Percentiles rank a stretch among this genome's conserved stretches.
Conservation (phyloP, 1,140 invertebrate genomes). For the Campoletis sonorensis region DNA sequence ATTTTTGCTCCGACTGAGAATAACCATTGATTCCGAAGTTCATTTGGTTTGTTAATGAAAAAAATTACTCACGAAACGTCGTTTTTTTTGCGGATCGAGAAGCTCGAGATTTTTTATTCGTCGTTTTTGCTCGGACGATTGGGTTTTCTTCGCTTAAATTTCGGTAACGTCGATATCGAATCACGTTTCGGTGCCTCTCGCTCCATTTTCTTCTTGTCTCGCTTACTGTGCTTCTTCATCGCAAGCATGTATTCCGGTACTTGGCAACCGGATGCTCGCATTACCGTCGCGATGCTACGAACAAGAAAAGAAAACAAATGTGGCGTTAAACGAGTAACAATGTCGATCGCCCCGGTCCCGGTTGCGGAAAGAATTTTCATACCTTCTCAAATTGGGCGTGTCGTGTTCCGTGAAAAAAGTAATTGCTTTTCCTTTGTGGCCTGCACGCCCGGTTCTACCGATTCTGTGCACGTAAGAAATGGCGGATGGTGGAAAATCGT, state of each 20-base stretch:
- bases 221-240: conserved; percentile 85
- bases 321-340: background rate
- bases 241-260: conserved; percentile 93
- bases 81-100: background rate
- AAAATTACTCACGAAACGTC: background rate
- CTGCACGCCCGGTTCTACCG: conserved; percentile 95
- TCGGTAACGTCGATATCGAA: conserved; percentile 80
- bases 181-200: conserved; percentile 79
- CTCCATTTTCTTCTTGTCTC: conserved; percentile 79
- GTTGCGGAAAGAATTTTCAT: conserved; percentile 47
- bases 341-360: no score
- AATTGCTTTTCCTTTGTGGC: conserved; percentile 89
- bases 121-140: conserved; percentile 29
- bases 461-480: conserved; percentile 97
- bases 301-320: background rate
- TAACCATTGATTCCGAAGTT: background rate
- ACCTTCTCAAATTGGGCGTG: conserved; percentile 89
- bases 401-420: conserved; percentile 97
- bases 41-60: background rate
- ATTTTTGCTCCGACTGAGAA: background rate
- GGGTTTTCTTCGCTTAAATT: conserved; percentile 60
- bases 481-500: conserved; percentile 95
- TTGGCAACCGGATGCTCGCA: conserved; percentile 91
- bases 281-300: conserved; percentile 90
- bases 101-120: conserved; percentile 1